Base-by-base conservation (phyloP, 2,888 invertebrate genomes). In the Phorcus lineatus region DNA sequence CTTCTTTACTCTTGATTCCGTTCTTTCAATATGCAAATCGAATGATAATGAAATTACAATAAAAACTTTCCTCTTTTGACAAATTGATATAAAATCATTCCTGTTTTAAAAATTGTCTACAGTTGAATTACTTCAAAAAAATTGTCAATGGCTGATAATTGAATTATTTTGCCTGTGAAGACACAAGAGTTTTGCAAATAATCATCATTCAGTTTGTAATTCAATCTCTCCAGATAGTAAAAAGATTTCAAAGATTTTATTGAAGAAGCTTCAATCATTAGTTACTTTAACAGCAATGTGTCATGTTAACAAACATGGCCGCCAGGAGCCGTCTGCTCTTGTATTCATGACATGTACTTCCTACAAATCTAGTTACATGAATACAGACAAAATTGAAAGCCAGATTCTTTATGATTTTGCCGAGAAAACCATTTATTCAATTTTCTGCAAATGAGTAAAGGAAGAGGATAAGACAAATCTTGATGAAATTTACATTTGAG, bases 251-350 rank as follows among this genome's bases (percentile, higher is more conserved):
- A 62, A 19, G 62, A 16, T 62, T 62, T 62, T 28, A 62, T 62
- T 62, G 24, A 62, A 24, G 62, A 28, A 16, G 16, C 28, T 62
- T 24, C 13, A 13, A 62, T 62, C 24, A 62, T 62, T 62, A 62
- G 62, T 24, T 24, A 17, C 62, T 28, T 28, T 62, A 28, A 24
- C 24, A 24, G 62, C 24, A 28, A 24, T n/a, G 62, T 62, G 62
- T 62, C 62, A 28, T 62, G 62, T 28, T 28, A 62, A 28, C 62
- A 62, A 62, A 62, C 62, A 62, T 62, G 62, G 62, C 62, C 28
- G 62, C 62, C 62, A 62, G 16, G 24, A 28, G 24, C 24, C 62
- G 62, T 62, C 22, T 62, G 62, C 62, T 62, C 62, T 28, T 28
- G 62, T 24, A 62, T 62, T 62, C 62, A 62, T 24, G 62, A 62